phyloP scores from a whole-genome alignment of 2,888 invertebrate genomes.

The Drosophila limbata region DNA sequence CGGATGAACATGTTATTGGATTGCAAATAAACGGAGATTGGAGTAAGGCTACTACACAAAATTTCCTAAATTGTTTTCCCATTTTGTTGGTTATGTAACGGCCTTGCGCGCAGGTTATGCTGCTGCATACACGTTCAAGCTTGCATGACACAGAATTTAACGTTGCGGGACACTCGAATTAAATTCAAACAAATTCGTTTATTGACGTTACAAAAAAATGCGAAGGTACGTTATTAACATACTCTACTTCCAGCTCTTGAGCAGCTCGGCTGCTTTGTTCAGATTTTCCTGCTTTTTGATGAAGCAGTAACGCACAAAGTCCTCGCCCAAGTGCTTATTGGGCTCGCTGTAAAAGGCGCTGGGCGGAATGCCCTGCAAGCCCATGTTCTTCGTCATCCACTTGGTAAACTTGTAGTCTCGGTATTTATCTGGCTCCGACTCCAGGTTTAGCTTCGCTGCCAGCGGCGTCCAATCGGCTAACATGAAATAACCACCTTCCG shows the following conservation, averaged over 20 bases:
- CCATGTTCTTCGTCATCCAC: conserved; percentile 97
- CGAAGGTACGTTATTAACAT: not conserved
- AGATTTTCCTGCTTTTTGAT: conserved; percentile 94
- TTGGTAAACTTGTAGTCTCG: conserved; percentile 97
- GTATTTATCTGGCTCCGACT: conserved; percentile 89
- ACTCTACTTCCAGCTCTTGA: conserved; percentile 87
- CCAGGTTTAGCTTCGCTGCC: conserved; percentile 89
- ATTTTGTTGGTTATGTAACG: conserved; percentile 57
- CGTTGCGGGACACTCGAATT: not conserved
- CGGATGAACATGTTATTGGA: conserved; percentile 72
- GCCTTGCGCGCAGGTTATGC: conserved; percentile 49
- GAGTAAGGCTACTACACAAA: conserved; percentile 70
- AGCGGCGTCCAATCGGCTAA: conserved; percentile 95
- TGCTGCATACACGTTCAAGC: conserved; percentile 38
- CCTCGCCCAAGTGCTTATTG: conserved; percentile 93
- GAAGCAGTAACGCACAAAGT: conserved; percentile 96
- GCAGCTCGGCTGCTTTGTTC: conserved; percentile 88
- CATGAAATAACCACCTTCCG: conserved; percentile 99
- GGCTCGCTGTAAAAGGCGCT: conserved; percentile 95
- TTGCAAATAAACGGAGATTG: conserved; percentile 76
- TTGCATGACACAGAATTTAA: conserved; percentile 24
- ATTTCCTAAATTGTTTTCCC: conserved; percentile 26
- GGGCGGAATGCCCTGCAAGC: conserved; percentile 96
- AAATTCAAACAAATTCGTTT: conserved; percentile 56
- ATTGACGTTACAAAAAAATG: conserved; percentile 40